Conservation (phyloP, 2,797 vertebrate genomes). For the Clamator glandarius region DNA sequence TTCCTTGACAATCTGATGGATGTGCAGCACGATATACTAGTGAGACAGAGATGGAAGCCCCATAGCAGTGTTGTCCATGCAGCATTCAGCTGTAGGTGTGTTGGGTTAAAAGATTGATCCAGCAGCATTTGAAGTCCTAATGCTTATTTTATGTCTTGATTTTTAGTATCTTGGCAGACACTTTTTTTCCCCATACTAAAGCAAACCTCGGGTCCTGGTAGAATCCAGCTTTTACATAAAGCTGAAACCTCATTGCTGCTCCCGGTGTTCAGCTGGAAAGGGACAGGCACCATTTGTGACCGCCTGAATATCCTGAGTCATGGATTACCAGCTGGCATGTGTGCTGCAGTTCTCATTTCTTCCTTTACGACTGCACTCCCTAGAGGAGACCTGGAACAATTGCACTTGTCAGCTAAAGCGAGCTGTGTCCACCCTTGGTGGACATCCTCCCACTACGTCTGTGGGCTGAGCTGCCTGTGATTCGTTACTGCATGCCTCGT, state of each 20-base stretch:
- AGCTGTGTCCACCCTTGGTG: not conserved
- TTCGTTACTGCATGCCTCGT: conserved; percentile 1
- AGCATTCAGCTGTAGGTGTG: not conserved
- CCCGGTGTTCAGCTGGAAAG: not conserved
- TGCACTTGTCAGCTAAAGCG: not conserved
- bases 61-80: not conserved
- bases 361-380: conserved; percentile 67
- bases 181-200: not conserved
- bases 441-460: not conserved
- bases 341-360: conserved; percentile 42
- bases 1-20: not conserved
- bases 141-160: not conserved
- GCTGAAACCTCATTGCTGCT: not conserved
- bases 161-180: not conserved
- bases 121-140: not conserved
- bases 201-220: not conserved
- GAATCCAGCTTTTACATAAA: not conserved
- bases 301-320: conserved; percentile 62
- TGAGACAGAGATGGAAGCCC: not conserved
- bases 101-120: not conserved
- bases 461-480: conserved; percentile 30
- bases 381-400: conserved; percentile 61
- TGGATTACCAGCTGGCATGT: conserved; percentile 26
- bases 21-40: not conserved
- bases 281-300: conserved; percentile 34